These are phyloP conservation scores for Prunella fulvescens DNA, from an alignment of 2,113 vertebrate species.

Conservation along the genomic window DNA sequence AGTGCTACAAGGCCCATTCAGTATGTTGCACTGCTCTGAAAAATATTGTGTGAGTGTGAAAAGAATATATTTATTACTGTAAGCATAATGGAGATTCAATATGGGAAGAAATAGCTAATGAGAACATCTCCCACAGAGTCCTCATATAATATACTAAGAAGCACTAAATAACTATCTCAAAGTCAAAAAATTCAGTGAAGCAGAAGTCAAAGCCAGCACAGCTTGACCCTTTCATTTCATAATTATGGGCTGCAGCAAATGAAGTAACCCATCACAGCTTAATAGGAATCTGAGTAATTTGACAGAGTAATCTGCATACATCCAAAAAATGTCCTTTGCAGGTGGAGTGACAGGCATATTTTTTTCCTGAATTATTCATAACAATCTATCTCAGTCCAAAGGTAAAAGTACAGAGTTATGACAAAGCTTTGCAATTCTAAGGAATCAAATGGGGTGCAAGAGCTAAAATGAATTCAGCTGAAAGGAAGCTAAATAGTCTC, in stretches of 20 bases:
- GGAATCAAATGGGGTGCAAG: not conserved
- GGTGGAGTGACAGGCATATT: not conserved
- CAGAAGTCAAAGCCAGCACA: not conserved
- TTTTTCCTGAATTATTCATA: not conserved
- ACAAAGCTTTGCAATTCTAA: not conserved
- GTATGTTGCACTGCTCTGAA: not conserved
- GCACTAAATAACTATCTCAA: not conserved
- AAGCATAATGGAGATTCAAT: not conserved
- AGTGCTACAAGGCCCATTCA: not conserved
- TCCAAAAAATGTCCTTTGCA: not conserved
- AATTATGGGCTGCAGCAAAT: not conserved
- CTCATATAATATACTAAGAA: not conserved
- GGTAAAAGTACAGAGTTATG: not conserved
- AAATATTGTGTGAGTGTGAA: not conserved
- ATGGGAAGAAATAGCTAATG: not conserved
- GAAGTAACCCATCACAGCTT: not conserved
- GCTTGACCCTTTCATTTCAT: not conserved
- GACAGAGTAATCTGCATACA: not conserved
- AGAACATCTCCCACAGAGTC: not conserved
- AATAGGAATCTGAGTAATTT: not conserved
- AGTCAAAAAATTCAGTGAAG: not conserved
- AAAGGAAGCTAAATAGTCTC: not conserved
- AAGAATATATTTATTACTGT: not conserved
- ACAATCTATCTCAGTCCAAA: not conserved
- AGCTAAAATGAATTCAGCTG: not conserved